Evolutionary conservation across 2,113 vertebrate species (phyloP).

Genomic region (Dicaeum eximium): DNA sequence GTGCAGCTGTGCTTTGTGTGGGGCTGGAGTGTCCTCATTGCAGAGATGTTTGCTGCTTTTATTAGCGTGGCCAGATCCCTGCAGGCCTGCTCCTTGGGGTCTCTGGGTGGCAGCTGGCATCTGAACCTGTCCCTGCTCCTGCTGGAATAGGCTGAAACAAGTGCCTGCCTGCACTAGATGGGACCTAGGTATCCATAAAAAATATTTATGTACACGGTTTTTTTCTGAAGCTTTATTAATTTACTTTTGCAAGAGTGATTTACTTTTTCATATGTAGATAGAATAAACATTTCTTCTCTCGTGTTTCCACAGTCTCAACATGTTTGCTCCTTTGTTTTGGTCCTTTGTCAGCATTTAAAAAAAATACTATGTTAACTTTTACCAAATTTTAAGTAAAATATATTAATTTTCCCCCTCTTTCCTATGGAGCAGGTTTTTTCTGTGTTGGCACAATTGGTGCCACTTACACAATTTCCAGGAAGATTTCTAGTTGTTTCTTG

Average conservation of each 20-base stretch:
- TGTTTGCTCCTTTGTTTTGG: background rate
- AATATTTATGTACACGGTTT: background rate
- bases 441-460: background rate
- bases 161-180: background rate
- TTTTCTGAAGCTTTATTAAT: background rate
- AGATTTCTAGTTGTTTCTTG: background rate
- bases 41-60: background rate
- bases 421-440: background rate
- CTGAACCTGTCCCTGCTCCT: background rate
- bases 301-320: background rate
- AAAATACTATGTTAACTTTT: background rate
- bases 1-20: background rate
- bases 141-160: background rate
- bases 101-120: background rate
- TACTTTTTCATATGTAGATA: background rate
- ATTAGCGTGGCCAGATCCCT: background rate
- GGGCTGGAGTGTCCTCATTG: background rate
- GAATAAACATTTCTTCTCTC: background rate
- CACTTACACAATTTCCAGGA: background rate
- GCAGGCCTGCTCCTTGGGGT: background rate
- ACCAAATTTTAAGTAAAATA: background rate
- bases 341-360: background rate
- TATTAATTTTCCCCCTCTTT: fast-evolving
- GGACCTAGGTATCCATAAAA: background rate
- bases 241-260: background rate